Conservation (phyloP, 2,113 vertebrate species). For the Misgurnus anguillicaudatus region DNA sequence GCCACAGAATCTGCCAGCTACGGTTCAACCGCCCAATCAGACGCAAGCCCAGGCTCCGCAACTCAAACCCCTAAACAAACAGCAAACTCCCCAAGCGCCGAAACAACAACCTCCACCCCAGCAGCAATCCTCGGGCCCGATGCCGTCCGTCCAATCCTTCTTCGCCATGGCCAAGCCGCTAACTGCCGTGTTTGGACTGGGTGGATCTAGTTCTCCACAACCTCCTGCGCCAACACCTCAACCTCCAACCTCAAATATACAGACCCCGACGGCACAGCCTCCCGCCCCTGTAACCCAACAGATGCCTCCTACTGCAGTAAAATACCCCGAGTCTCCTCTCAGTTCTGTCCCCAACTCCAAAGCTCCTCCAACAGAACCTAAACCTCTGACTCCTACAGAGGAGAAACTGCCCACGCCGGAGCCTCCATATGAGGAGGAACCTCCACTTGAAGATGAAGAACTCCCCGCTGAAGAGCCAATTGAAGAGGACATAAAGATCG, state of each 20-base stretch:
- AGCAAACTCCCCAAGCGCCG: conserved; percentile 54
- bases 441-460: conserved; percentile 58
- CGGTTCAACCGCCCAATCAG: conserved; percentile 59
- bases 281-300: conserved; percentile 44
- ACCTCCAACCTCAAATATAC: conserved; percentile 61
- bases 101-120: conserved; percentile 54
- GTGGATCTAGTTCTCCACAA: conserved; percentile 48
- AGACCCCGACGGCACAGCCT: conserved; percentile 54
- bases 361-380: conserved; percentile 50
- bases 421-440: conserved; percentile 45
- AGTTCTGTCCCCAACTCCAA: conserved; percentile 42
- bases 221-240: conserved; percentile 68
- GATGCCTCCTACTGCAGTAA: neutral
- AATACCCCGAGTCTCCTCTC: conserved; percentile 31
- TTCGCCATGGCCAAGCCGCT: conserved; percentile 78
- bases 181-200: conserved; percentile 71
- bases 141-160: conserved; percentile 69
- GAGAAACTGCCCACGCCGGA: conserved; percentile 45
- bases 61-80: conserved; percentile 49
- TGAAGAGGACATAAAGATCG: conserved; percentile 61
- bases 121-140: conserved; percentile 52
- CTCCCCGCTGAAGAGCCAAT: conserved; percentile 55
- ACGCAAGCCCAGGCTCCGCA: conserved; percentile 50
- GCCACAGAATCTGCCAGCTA: conserved; percentile 48
- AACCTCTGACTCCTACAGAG: conserved; percentile 46